A percentile compares a stretch with the other conserved stretches of the same genome.
Evolutionary conservation across 2,888 invertebrate species (phyloP).

Genomic region (Sylvicola cinctus): DNA sequence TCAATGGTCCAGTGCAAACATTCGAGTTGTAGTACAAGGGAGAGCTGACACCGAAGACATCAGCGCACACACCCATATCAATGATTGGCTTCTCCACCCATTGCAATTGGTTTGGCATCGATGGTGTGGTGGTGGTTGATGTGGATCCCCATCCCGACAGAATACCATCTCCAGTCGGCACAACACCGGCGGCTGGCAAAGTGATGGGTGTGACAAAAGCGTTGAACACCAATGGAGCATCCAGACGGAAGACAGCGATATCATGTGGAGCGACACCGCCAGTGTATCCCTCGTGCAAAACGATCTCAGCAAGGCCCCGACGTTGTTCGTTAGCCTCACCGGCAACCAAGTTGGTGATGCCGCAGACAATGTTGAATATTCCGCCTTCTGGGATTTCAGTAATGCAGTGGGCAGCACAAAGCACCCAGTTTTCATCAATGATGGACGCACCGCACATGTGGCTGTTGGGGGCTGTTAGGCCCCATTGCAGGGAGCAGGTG

Average conservation of each 20-base stretch:
- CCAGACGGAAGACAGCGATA: conserved; percentile 7
- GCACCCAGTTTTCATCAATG: conserved; percentile 7
- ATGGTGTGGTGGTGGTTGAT: conserved; percentile 18
- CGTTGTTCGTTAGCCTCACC: background rate
- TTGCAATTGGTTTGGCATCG: conserved; percentile 18
- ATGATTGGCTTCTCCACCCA: conserved; percentile 18
- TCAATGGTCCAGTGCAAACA: conserved; percentile 15
- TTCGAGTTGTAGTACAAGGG: conserved; percentile 12
- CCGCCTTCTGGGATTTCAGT: conserved; percentile 1
- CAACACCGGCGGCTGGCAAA: conserved; percentile 2
- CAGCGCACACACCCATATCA: conserved; percentile 14
- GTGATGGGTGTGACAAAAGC: conserved; percentile 9
- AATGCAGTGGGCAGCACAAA: conserved; percentile 9
- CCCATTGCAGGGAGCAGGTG: conserved; percentile 5
- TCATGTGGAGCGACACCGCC: conserved; percentile 7
- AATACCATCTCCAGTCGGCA: conserved; percentile 3
- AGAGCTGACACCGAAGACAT: conserved; percentile 10
- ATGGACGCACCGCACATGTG: conserved; percentile 8
- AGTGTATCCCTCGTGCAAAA: conserved; percentile 1
- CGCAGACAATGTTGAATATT: background rate
- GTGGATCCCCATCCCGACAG: conserved; percentile 13
- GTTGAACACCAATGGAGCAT: conserved; percentile 6
- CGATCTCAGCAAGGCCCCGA: background rate
- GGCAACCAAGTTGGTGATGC: no score
- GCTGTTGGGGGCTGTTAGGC: background rate